Evolutionary conservation across 1,140 invertebrate species (phyloP).

Genomic region (Pemphigus obesinymphae): DNA sequence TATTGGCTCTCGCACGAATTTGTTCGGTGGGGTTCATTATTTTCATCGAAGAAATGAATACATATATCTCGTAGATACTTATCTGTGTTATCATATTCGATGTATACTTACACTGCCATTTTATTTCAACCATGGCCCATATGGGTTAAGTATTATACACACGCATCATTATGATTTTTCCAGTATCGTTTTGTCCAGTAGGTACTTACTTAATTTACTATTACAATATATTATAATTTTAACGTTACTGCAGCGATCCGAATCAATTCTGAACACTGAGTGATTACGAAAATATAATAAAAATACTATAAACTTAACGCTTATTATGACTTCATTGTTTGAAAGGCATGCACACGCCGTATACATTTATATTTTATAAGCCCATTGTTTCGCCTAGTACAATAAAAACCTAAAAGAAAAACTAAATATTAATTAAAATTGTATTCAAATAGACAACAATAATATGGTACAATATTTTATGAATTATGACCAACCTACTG

Average conservation of each 20-base stretch:
- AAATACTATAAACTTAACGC: background rate
- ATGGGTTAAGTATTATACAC: too few species aligned
- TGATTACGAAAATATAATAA: slow-evolving; percentile 7
- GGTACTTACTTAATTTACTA: background rate
- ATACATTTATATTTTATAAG: too few species aligned
- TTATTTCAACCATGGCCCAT: too few species aligned
- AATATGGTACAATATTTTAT: background rate
- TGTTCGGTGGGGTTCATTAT: too few species aligned
- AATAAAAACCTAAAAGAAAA: slow-evolving; percentile 4
- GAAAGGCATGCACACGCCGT: background rate
- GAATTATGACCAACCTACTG: too few species aligned
- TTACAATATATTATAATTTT: background rate
- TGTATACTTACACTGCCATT: too few species aligned
- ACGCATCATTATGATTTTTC: too few species aligned
- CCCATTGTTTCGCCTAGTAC: background rate
- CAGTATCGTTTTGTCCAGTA: background rate
- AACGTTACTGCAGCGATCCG: background rate
- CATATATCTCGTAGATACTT: too few species aligned
- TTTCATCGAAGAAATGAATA: too few species aligned
- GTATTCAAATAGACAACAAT: background rate
- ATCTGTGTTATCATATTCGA: too few species aligned
- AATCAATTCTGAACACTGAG: background rate
- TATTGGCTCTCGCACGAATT: too few species aligned
- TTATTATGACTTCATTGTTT: background rate
- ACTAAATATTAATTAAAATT: slow-evolving; percentile 1